A percentile compares a stretch with the other conserved stretches of the same genome.
phyloP scores from a whole-genome alignment of 1,140 invertebrate species.

The Diabrotica virgifera region DNA sequence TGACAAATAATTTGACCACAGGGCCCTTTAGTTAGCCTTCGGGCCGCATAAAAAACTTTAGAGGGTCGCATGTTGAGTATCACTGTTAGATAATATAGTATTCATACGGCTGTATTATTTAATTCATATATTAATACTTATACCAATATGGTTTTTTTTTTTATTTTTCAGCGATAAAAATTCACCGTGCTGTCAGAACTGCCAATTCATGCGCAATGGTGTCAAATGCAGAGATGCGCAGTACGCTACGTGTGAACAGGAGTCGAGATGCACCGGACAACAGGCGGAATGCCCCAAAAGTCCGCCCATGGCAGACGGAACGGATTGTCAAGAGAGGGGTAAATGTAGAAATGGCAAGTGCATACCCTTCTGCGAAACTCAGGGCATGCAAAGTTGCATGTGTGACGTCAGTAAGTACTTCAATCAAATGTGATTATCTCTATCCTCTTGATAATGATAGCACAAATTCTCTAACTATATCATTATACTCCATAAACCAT shows the following conservation, averaged over 20 bases:
- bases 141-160: background rate
- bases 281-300: slow-evolving; percentile 73
- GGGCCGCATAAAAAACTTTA: too few relatives aligned
- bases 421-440: background rate
- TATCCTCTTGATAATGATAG: too few relatives aligned
- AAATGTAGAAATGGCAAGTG: slow-evolving; percentile 83
- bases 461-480: background rate
- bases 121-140: too few relatives aligned
- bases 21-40: too few relatives aligned
- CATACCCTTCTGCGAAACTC: slow-evolving; percentile 89
- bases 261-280: slow-evolving; percentile 73
- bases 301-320: slow-evolving; percentile 82
- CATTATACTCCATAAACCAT: too few relatives aligned
- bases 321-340: slow-evolving; percentile 83
- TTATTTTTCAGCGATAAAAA: slow-evolving; percentile 79
- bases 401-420: slow-evolving; percentile 78
- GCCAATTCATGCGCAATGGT: slow-evolving; percentile 76
- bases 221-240: slow-evolving; percentile 85
- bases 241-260: slow-evolving; percentile 85
- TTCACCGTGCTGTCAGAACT: slow-evolving; percentile 89
- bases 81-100: too few relatives aligned
- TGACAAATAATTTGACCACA: too few relatives aligned
- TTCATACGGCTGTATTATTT: too few relatives aligned
- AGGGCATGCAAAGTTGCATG: slow-evolving; percentile 89
- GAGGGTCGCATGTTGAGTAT: too few relatives aligned